phyloP scores from a whole-genome alignment of 2,113 vertebrate genomes.

The Sminthopsis crassicaudata region DNA sequence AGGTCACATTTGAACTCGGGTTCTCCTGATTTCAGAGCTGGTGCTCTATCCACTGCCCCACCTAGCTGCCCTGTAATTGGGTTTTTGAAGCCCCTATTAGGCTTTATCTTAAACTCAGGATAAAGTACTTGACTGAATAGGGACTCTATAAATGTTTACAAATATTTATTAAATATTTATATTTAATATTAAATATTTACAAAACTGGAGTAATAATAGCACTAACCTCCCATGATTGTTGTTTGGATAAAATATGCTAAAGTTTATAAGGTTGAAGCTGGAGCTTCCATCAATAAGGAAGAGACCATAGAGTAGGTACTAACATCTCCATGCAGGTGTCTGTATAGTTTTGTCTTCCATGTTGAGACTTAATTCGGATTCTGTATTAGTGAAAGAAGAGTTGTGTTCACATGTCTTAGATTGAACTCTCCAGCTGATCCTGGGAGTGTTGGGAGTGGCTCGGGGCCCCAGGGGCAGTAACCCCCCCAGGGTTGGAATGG shows the following conservation, averaged over 20 bases:
- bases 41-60: no score
- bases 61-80: background rate
- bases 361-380: background rate
- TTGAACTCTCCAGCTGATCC: background rate
- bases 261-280: background rate
- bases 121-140: background rate
- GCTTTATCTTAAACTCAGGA: background rate
- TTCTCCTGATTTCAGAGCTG: no score
- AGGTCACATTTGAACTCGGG: no score
- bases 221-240: background rate
- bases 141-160: background rate
- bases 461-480: background rate
- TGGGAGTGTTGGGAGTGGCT: background rate
- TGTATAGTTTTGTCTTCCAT: background rate
- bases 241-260: background rate
- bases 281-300: background rate
- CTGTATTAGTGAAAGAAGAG: background rate
- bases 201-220: background rate
- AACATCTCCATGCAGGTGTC: background rate
- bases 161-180: no score
- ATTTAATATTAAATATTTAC: no score
- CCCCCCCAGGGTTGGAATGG: conserved; percentile 85
- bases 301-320: no score
- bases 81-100: background rate
- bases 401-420: background rate